Conservation (phyloP, 2,888 invertebrate genomes). For the Drosophila sordidapex region DNA sequence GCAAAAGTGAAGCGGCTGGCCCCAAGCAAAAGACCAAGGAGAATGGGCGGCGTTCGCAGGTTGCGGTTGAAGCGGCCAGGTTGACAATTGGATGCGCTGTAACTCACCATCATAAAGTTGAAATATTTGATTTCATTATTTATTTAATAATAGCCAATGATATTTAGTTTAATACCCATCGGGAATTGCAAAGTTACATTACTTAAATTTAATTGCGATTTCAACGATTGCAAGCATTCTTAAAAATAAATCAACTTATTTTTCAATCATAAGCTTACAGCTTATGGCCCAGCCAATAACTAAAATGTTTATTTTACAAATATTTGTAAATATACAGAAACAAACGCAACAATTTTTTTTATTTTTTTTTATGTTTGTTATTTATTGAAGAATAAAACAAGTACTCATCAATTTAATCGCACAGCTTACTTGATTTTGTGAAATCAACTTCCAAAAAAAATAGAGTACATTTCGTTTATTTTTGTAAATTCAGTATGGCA, state of each 20-base stretch:
- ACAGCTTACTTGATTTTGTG: neutral
- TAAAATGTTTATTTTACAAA: neutral
- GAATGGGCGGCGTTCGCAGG: neutral
- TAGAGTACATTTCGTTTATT: neutral
- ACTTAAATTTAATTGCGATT: neutral
- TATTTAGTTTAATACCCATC: neutral
- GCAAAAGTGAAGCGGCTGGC: constrained; percentile 29
- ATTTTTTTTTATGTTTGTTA: too few species aligned
- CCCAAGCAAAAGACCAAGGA: constrained; percentile 12
- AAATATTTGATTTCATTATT: neutral
- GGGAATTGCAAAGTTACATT: neutral
- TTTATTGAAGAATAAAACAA: neutral
- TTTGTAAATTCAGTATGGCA: neutral
- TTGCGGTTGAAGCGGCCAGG: constrained; percentile 24
- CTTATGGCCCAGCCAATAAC: neutral
- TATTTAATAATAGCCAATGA: neutral
- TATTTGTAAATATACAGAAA: neutral
- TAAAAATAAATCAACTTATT: neutral
- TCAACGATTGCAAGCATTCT: neutral
- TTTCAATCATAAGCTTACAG: neutral
- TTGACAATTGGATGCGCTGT: constrained; percentile 21
- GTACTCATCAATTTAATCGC: neutral
- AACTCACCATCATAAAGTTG: neutral
- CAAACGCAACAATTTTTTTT: accelerated
- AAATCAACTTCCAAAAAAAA: neutral